Conservation (phyloP, 2,113 vertebrate genomes). For the Tylochromis polylepis region DNA sequence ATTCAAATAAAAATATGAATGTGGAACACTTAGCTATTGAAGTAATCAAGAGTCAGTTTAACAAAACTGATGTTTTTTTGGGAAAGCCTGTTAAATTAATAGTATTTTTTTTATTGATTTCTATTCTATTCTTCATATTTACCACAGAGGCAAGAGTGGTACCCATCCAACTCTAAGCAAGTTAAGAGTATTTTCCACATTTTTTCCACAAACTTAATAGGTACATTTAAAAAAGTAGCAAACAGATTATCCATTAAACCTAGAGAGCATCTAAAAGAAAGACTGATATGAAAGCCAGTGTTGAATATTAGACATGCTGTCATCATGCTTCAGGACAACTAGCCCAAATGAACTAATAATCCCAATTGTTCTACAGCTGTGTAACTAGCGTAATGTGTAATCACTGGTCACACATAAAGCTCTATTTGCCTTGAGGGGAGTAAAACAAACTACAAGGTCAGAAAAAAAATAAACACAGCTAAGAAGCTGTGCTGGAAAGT, state of each 20-base stretch:
- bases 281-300: not conserved
- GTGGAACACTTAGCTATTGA: not conserved
- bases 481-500: slow-evolving; percentile 51
- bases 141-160: not conserved
- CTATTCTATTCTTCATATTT: not conserved
- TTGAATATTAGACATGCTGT: not conserved
- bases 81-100: not conserved
- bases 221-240: not conserved
- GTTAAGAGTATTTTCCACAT: not conserved
- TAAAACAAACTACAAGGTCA: slow-evolving; percentile 63
- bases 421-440: slow-evolving; percentile 50
- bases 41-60: not conserved
- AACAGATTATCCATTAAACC: not conserved
- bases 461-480: slow-evolving; percentile 59
- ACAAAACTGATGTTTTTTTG: not conserved
- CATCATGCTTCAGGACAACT: not conserved
- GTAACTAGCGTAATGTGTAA: slow-evolving; percentile 58
- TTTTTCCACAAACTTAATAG: not conserved
- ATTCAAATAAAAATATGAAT: not conserved
- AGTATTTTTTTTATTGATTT: not conserved
- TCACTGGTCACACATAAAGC: slow-evolving; percentile 44
- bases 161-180: not conserved
- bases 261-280: not conserved
- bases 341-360: not conserved
- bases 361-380: slow-evolving; percentile 33